Evolutionary conservation across 2,797 vertebrate species (phyloP).

Genomic region (Hyperoplus lanceolatus): DNA sequence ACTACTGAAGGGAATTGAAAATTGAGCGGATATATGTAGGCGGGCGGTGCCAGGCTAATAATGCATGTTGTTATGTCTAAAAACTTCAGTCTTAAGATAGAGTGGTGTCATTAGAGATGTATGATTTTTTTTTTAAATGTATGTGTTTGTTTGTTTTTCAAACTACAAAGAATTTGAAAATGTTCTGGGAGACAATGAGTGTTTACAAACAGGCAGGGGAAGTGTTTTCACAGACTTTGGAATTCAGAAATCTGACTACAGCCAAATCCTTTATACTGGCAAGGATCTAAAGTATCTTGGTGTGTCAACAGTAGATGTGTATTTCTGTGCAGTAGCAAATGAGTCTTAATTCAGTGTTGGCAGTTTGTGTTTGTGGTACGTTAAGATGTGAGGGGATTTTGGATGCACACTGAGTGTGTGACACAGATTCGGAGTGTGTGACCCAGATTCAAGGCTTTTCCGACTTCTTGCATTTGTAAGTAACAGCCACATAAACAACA

Average conservation of each 20-base stretch:
- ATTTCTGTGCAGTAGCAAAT: conserved; percentile 7
- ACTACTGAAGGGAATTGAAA: too few species aligned
- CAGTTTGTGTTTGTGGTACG: background rate
- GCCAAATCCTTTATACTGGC: conserved; percentile 47
- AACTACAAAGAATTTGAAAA: conserved; percentile 2
- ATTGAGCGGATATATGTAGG: too few species aligned
- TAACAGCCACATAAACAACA: conserved; percentile 17
- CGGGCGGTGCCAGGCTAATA: too few species aligned
- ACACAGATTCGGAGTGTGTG: conserved; percentile 49
- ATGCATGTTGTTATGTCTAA: background rate
- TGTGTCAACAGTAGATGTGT: conserved; percentile 12
- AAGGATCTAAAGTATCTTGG: conserved; percentile 28
- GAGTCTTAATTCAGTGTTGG: conserved; percentile 9
- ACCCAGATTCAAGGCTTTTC: background rate
- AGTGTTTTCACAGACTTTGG: conserved; percentile 8
- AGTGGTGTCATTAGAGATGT: background rate
- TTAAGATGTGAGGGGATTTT: conserved; percentile 39
- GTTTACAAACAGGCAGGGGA: conserved; percentile 4
- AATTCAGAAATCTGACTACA: conserved; percentile 34
- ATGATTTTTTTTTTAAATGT: background rate
- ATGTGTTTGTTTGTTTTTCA: background rate
- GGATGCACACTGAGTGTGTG: conserved; percentile 16
- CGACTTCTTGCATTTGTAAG: background rate
- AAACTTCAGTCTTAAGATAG: background rate
- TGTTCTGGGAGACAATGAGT: conserved; percentile 3